Conservation (phyloP, 2,888 invertebrate species). For the Temnothorax ravouxi region DNA sequence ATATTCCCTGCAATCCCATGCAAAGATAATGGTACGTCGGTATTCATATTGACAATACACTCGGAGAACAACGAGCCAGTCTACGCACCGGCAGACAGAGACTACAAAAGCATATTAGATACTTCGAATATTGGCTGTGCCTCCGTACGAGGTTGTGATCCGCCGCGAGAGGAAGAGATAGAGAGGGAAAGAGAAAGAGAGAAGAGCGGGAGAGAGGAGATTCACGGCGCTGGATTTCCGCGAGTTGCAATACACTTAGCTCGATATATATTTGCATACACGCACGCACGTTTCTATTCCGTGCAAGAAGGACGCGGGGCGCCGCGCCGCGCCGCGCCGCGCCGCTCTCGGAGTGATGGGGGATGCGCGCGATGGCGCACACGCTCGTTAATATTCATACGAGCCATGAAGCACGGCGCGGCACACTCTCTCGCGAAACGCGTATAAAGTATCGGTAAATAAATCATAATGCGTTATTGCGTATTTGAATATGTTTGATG, state of each 20-base stretch:
- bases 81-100: constrained; percentile 49
- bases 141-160: constrained; percentile 65
- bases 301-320: constrained; percentile 66
- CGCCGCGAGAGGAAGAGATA: constrained; percentile 55
- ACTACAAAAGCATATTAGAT: constrained; percentile 81
- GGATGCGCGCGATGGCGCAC: constrained; percentile 61
- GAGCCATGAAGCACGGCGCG: constrained; percentile 75
- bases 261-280: constrained; percentile 74
- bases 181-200: neutral
- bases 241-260: constrained; percentile 79
- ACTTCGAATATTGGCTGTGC: constrained; percentile 81
- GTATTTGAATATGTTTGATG: constrained; percentile 83
- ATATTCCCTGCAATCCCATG: constrained; percentile 23
- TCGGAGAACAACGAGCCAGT: constrained; percentile 48
- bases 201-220: constrained; percentile 57
- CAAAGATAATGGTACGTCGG: constrained; percentile 51
- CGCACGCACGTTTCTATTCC: constrained; percentile 75
- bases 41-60: constrained; percentile 69
- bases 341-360: constrained; percentile 38
- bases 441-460: constrained; percentile 82
- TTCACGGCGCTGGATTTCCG: constrained; percentile 75
- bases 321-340: neutral
- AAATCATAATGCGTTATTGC: constrained; percentile 83
- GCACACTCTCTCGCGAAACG: constrained; percentile 65
- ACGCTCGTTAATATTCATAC: constrained; percentile 83